Conservation (phyloP, 2,888 invertebrate genomes). For the Nomada lathburiana region DNA sequence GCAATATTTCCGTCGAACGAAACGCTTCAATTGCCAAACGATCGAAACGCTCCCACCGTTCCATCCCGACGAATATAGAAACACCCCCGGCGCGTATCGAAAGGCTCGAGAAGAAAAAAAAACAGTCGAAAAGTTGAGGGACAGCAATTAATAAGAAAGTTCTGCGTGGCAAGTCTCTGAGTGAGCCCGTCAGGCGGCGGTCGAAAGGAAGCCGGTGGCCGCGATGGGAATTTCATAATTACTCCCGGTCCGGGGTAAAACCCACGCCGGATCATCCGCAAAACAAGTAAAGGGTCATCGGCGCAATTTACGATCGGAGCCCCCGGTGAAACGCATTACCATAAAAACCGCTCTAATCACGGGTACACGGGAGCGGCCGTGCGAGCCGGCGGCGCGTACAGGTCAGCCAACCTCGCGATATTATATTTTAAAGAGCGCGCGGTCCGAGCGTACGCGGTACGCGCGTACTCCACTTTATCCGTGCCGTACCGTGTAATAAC, state of each 20-base stretch:
- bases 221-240: constrained; percentile 60
- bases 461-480: constrained; percentile 66
- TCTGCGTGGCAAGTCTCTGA: not conserved
- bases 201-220: constrained; percentile 14
- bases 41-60: too few species aligned
- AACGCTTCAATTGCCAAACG: too few species aligned
- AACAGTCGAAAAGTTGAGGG: constrained; percentile 13
- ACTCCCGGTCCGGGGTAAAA: constrained; percentile 52
- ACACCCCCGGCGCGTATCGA: too few species aligned
- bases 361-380: constrained; percentile 48
- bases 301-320: constrained; percentile 57
- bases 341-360: constrained; percentile 71
- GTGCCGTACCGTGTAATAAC: constrained; percentile 69
- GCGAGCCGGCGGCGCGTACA: constrained; percentile 13
- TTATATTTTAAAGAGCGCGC: constrained; percentile 64
- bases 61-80: too few species aligned
- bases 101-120: not conserved
- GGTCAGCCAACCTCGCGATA: constrained; percentile 45
- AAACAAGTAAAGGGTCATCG: constrained; percentile 66
- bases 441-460: constrained; percentile 37
- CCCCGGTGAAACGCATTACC: constrained; percentile 62
- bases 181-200: not conserved
- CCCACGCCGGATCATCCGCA: constrained; percentile 56
- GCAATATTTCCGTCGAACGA: too few species aligned
- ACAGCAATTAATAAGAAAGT: constrained; percentile 49